A percentile compares a stretch with the other conserved stretches of the same genome.
Evolutionary conservation across 2,797 vertebrate genomes (phyloP).

Genomic region (Myripristis murdjan): DNA sequence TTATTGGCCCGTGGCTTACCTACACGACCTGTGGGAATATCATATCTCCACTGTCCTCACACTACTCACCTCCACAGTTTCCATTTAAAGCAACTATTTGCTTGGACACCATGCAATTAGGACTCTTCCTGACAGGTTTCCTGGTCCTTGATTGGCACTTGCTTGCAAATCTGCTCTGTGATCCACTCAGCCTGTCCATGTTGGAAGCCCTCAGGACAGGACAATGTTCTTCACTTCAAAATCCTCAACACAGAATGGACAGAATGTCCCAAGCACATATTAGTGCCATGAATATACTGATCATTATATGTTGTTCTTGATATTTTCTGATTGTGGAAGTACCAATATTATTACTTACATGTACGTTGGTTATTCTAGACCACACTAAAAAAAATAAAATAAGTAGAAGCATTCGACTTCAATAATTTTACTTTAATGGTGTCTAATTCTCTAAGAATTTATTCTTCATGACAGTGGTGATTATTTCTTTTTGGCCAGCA

Average conservation of each 20-base stretch:
- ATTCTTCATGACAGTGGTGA: not conserved
- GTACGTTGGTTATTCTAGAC: too few relatives aligned
- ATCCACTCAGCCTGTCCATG: slow-evolving; percentile 55
- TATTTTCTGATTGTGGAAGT: slow-evolving; percentile 21
- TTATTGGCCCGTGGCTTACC: not conserved
- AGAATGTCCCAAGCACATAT: not conserved
- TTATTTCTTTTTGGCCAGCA: not conserved
- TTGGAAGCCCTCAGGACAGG: slow-evolving; percentile 57
- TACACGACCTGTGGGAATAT: slow-evolving; percentile 16
- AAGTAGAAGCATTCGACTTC: not conserved
- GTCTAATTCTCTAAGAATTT: not conserved
- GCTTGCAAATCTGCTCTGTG: slow-evolving; percentile 51
- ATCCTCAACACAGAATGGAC: slow-evolving; percentile 34
- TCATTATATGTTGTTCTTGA: not conserved
- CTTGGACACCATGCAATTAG: slow-evolving; percentile 55
- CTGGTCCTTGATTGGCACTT: slow-evolving; percentile 61
- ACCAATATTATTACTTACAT: too few relatives aligned
- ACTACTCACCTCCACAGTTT: slow-evolving; percentile 42
- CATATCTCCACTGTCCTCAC: slow-evolving; percentile 7
- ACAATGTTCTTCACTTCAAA: slow-evolving; percentile 5
- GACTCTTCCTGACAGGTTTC: slow-evolving; percentile 43
- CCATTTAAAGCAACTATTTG: slow-evolving; percentile 61
- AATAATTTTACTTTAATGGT: not conserved
- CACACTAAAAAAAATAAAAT: too few relatives aligned
- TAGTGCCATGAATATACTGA: slow-evolving; percentile 19